These are phyloP conservation scores for Rhinoptilus africanus DNA, from an alignment of 2,113 vertebrate genomes.

Conservation along the genomic window DNA sequence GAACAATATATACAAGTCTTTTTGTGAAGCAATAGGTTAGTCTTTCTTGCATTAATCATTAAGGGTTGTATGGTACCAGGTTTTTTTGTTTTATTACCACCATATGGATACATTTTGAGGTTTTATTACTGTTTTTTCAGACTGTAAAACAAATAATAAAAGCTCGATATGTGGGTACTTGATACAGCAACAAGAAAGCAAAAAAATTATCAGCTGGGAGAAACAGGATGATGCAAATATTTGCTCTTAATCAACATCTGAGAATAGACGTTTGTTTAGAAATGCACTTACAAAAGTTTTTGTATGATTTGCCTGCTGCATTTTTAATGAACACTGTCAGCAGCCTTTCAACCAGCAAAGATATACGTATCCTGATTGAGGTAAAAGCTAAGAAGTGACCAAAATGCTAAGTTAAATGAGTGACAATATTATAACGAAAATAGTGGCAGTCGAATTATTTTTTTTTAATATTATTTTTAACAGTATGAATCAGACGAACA, in stretches of 20 bases:
- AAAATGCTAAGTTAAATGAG: not conserved
- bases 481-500: slow-evolving; percentile 97
- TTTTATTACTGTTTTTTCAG: not conserved
- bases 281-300: not conserved
- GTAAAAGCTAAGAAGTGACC: not conserved
- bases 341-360: not conserved
- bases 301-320: not conserved
- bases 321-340: not conserved
- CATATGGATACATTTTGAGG: not conserved
- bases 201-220: not conserved
- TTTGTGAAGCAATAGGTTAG: not conserved
- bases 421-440: not conserved
- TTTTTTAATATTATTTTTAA: not conserved
- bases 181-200: not conserved
- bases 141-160: not conserved
- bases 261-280: not conserved
- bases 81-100: not conserved
- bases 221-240: not conserved
- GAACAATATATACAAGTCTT: not conserved
- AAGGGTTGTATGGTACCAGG: not conserved
- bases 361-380: not conserved
- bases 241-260: not conserved
- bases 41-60: not conserved
- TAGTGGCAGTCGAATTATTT: not conserved
- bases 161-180: not conserved